Base-by-base conservation (phyloP, 2,888 invertebrate genomes). In the Erebia palarica region DNA sequence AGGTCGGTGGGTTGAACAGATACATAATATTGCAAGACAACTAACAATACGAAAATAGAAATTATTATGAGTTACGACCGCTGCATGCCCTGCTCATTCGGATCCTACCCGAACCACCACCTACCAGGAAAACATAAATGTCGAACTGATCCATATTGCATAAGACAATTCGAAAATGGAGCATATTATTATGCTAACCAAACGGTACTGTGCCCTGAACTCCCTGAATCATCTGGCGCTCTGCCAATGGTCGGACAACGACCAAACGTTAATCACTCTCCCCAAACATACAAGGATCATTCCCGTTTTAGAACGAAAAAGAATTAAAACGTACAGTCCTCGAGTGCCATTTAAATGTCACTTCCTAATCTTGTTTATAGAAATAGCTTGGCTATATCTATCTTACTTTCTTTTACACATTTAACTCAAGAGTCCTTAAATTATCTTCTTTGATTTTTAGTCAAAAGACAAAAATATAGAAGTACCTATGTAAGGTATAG, bases 221-320 rank as follows among this genome's bases (percentile, higher is more conserved):
- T 63, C 61, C 66, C 75, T 74, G 73, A 75, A 67, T 75, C 75
- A 60, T 69, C 84, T 90, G 90, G 90, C 90, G 75, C 65, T 67
- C 70, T 81, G 90, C 90, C 90, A 91, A 88, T 84, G 87, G 72
- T 81, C 85, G 86, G 84, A 84, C 86, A 84, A 82, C 86, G 88
- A 86, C 87, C 87, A 89, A 59, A 70, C 59, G 69, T 58, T 51
- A 59, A 64, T 72, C 74, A 70, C 68, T 68, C 70, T 57, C 64
- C 72, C 74, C 72, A 70, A 74, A 63, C 71, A 72, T 70, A 70
- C 72, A 74, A 70, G 73, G 61, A 73, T 87, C 86, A 73, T 88
- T 86, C 86, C 88, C 82, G 81, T 84, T 89, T 86, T 87, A 89
- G 88, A 86, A 83, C 78, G 79, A 82, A 80, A 82, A 82, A 78